Evolutionary conservation across 2,113 vertebrate species (phyloP).

Genomic region (Xenopus laevis): DNA sequence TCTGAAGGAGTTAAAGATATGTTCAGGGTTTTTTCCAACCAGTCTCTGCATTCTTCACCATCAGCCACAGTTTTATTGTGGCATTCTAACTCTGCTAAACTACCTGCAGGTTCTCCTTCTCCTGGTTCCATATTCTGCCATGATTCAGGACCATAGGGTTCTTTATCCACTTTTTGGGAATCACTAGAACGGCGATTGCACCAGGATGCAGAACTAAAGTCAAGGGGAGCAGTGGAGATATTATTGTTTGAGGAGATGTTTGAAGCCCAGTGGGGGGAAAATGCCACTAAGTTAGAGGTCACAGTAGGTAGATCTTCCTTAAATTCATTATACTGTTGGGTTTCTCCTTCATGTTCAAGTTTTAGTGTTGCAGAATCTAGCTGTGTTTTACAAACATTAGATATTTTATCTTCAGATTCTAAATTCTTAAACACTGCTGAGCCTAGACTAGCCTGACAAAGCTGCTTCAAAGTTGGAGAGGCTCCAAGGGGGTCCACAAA

Average conservation of each 20-base stretch:
- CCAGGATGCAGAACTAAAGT: slow-evolving; percentile 49
- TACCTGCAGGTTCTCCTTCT: background rate
- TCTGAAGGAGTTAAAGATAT: background rate
- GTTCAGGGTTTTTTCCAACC: background rate
- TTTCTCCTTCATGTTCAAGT: background rate
- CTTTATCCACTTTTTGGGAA: slow-evolving; percentile 48
- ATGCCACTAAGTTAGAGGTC: background rate
- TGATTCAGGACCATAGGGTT: slow-evolving; percentile 48
- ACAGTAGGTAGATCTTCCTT: background rate
- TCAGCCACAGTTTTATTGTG: background rate
- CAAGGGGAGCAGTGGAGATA: slow-evolving; percentile 41
- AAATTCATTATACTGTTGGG: background rate
- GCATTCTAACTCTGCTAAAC: slow-evolving; percentile 36
- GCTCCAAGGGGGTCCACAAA: slow-evolving; percentile 72
- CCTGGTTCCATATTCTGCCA: slow-evolving; percentile 46
- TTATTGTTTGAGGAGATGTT: slow-evolving; percentile 86
- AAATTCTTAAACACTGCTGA: background rate
- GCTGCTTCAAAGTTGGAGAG: slow-evolving; percentile 52
- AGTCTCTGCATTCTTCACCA: background rate
- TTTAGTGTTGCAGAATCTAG: slow-evolving; percentile 1
- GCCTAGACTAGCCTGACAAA: slow-evolving; percentile 1
- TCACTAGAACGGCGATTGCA: slow-evolving; percentile 52
- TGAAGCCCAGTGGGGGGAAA: slow-evolving; percentile 69
- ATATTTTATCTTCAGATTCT: background rate
- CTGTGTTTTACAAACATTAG: background rate